Percentiles rank a stretch among this genome's conserved stretches.
Evolutionary conservation across 2,797 vertebrate species (phyloP).

Genomic region (Naso thynnoides): DNA sequence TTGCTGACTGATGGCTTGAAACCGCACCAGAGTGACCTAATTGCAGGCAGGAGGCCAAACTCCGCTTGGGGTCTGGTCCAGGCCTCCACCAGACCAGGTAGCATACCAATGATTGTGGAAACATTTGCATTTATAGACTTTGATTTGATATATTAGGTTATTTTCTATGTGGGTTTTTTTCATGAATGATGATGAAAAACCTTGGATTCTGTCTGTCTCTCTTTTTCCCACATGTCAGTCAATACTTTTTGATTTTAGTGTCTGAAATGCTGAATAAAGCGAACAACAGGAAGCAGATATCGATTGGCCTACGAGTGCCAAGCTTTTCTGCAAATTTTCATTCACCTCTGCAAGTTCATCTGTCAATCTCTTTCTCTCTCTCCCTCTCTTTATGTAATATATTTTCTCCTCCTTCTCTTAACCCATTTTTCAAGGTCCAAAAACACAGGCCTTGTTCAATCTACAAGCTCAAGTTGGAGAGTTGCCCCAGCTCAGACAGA

Average conservation of each 20-base stretch:
- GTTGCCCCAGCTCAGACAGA: constrained; percentile 88
- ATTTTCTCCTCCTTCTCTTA: constrained; percentile 16
- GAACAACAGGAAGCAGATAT: constrained; percentile 58
- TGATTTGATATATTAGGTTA: neutral
- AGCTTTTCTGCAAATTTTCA: constrained; percentile 46
- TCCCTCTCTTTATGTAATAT: constrained; percentile 3
- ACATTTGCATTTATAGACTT: neutral
- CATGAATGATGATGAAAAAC: constrained; percentile 31
- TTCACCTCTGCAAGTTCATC: constrained; percentile 21
- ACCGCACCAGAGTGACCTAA: constrained; percentile 95
- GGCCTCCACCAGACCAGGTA: constrained; percentile 92
- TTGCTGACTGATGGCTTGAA: constrained; percentile 93
- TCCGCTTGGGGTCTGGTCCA: constrained; percentile 94
- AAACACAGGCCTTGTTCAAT: constrained; percentile 82
- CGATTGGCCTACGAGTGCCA: constrained; percentile 53
- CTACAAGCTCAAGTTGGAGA: constrained; percentile 89
- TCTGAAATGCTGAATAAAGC: constrained; percentile 61
- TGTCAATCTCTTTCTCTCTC: constrained; percentile 14
- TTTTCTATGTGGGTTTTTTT: neutral
- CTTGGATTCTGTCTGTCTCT: constrained; percentile 16
- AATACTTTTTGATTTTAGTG: constrained; percentile 44
- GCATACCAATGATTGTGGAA: neutral
- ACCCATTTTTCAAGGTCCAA: constrained; percentile 77
- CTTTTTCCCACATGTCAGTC: constrained; percentile 40
- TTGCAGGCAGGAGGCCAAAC: constrained; percentile 92